A percentile compares a stretch with the other conserved stretches of the same genome.
Conservation (phyloP, 2,113 vertebrate genomes). For the Pedetes capensis region DNA sequence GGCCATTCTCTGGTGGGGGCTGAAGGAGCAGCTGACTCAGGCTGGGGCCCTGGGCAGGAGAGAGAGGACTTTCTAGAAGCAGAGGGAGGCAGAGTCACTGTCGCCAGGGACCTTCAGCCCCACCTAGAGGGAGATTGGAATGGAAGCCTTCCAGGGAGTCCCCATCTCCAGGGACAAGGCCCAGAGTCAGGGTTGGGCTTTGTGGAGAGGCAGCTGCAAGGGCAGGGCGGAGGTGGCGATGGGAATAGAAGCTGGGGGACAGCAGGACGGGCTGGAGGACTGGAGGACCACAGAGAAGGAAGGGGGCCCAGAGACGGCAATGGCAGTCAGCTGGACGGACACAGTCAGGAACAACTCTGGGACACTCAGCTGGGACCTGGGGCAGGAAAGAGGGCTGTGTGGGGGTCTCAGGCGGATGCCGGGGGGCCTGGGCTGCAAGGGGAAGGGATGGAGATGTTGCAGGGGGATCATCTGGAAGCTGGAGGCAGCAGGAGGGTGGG, state of each 20-base stretch:
- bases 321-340: neutral
- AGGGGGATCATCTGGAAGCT: neutral
- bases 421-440: neutral
- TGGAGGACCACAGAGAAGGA: neutral
- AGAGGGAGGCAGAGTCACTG: neutral
- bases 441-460: neutral
- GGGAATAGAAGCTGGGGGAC: too few relatives aligned
- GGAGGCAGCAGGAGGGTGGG: neutral
- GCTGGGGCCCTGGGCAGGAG: neutral
- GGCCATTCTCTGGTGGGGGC: neutral
- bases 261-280: neutral
- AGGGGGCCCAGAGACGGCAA: neutral
- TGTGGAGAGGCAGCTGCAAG: neutral
- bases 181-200: neutral
- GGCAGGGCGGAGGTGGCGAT: rapidly evolving
- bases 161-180: neutral
- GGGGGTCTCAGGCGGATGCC: neutral
- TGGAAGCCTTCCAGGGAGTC: neutral
- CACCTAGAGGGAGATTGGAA: neutral
- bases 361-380: neutral
- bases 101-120: neutral
- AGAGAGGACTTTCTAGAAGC: conserved; percentile 50
- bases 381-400: neutral
- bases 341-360: neutral
- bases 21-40: neutral